These are phyloP conservation scores for Perizoma flavofasciatum DNA, from an alignment of 2,888 invertebrate species.

Conservation along the genomic window DNA sequence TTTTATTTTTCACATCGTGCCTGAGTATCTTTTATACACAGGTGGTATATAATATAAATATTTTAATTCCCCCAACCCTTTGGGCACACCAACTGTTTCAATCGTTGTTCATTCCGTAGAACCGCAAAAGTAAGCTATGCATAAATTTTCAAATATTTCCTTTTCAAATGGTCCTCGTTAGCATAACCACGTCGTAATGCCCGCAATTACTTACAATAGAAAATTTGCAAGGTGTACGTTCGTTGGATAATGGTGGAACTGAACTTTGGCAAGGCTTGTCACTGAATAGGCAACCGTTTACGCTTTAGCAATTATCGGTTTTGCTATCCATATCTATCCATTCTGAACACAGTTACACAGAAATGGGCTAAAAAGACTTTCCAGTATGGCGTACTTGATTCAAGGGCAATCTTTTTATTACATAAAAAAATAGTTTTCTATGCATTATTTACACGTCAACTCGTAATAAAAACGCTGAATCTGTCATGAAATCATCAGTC, in stretches of 20 bases:
- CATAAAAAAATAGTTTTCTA: no score
- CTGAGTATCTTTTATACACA: no score
- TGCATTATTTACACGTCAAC: no score
- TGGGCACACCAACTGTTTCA: not conserved
- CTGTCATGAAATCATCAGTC: no score
- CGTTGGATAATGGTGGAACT: conserved; percentile 63
- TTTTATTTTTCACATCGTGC: no score
- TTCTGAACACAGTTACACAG: no score
- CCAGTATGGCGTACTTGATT: no score
- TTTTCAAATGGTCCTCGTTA: conserved; percentile 23
- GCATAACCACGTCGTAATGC: conserved; percentile 39
- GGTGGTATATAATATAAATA: no score
- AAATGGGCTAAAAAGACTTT: no score
- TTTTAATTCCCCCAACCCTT: no score
- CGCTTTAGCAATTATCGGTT: conserved; percentile 27
- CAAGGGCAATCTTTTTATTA: no score
- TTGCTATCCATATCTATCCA: not conserved
- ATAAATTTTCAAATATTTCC: conserved; percentile 25
- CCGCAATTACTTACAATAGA: conserved; percentile 47
- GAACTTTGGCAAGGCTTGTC: conserved; percentile 47
- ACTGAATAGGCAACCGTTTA: conserved; percentile 25
- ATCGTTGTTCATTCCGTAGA: conserved; percentile 9
- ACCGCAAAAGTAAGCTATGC: conserved; percentile 18
- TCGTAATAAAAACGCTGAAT: no score
- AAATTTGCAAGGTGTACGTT: conserved; percentile 36